Conservation (phyloP, 2,113 vertebrate genomes). For the Cryptotis parvus region DNA sequence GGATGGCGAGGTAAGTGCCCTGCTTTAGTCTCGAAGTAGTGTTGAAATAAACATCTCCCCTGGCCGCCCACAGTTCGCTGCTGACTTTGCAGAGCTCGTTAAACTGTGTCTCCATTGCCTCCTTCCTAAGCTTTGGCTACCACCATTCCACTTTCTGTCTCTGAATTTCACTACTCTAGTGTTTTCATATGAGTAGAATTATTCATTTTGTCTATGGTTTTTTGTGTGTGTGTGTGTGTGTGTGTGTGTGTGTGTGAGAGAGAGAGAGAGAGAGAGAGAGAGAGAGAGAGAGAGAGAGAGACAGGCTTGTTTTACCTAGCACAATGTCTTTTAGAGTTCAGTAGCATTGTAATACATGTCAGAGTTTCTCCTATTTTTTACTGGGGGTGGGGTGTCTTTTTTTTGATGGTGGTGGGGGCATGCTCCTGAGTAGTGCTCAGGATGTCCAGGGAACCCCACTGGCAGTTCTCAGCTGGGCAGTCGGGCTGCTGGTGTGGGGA, state of each 20-base stretch:
- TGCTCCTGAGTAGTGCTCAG: no score
- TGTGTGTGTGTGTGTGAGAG: no score
- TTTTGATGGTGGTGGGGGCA: no score
- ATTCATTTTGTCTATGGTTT: neutral
- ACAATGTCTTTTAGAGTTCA: neutral
- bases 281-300: no score
- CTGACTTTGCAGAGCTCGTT: neutral
- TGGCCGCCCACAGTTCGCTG: neutral
- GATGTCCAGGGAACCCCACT: no score
- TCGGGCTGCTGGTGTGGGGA: no score
- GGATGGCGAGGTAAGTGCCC: slow-evolving; percentile 94
- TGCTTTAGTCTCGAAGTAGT: slow-evolving; percentile 17
- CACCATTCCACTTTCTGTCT: neutral
- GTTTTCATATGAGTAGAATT: neutral
- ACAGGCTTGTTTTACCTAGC: neutral
- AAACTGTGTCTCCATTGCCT: neutral
- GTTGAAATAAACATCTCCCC: neutral
- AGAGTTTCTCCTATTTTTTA: neutral
- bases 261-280: no score
- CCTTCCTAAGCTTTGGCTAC: no score
- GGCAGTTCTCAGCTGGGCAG: no score
- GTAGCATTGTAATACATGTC: neutral
- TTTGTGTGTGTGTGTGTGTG: no score
- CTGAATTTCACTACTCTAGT: neutral
- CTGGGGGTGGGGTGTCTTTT: no score